phyloP scores from a whole-genome alignment of 2,797 vertebrate species.

The Strix occidentalis region DNA sequence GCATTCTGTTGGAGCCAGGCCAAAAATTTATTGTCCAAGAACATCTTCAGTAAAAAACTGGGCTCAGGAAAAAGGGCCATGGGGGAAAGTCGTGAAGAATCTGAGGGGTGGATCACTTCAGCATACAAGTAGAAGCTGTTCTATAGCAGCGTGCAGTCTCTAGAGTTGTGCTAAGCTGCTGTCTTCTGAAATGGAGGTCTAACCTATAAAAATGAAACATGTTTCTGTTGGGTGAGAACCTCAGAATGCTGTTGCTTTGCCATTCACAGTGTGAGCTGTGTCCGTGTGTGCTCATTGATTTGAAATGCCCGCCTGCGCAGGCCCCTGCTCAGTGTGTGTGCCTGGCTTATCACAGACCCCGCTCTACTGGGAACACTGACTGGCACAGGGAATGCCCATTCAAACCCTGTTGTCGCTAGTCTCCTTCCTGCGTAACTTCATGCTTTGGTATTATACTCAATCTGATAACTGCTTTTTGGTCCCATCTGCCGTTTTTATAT shows the following conservation, averaged over 20 bases:
- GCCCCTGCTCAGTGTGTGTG: no score
- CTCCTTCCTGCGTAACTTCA: background rate
- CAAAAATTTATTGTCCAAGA: background rate
- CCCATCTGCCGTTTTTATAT: background rate
- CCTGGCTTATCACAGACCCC: background rate
- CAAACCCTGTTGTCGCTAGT: background rate
- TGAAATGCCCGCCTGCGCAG: background rate
- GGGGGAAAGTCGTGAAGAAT: background rate
- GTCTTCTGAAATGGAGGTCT: background rate
- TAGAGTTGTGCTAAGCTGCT: background rate
- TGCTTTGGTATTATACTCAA: background rate
- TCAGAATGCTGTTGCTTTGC: background rate
- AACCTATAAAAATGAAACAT: background rate
- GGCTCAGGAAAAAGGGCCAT: background rate
- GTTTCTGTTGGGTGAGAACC: background rate
- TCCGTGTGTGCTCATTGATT: background rate
- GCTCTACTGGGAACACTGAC: background rate
- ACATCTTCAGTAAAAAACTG: background rate
- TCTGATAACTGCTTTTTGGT: background rate
- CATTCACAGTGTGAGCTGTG: background rate
- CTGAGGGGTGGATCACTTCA: background rate
- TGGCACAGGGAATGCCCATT: background rate
- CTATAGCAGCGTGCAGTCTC: background rate
- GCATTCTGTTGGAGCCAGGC: background rate
- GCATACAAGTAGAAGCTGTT: background rate